Evolutionary conservation across 2,888 invertebrate species (phyloP).

Genomic region (Drosophila antonietae): DNA sequence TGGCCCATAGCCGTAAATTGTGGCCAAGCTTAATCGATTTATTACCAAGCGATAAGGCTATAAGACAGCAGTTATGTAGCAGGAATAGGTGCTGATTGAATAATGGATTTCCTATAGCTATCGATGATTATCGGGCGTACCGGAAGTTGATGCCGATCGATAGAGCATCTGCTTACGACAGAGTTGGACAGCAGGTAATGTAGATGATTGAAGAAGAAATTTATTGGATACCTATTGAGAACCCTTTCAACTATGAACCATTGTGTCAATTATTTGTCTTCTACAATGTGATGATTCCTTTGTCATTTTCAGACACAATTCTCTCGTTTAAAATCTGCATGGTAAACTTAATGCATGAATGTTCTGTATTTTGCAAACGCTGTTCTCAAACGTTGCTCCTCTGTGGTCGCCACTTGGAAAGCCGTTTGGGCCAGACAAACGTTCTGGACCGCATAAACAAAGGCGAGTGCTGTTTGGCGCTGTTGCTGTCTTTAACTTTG

Average conservation of each 20-base stretch:
- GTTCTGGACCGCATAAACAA: constrained; percentile 64
- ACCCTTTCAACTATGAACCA: neutral
- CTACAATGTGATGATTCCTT: constrained; percentile 17
- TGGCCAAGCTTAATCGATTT: constrained; percentile 46
- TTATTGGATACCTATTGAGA: too few species aligned
- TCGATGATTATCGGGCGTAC: neutral
- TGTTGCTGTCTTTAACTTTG: constrained; percentile 77
- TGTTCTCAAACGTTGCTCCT: neutral
- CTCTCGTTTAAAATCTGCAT: constrained; percentile 56
- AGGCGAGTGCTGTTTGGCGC: constrained; percentile 59
- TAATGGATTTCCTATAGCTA: neutral
- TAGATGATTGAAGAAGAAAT: neutral
- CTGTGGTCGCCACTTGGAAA: constrained; percentile 1
- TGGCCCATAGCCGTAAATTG: constrained; percentile 25
- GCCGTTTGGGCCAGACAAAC: constrained; percentile 41
- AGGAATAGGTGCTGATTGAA: neutral
- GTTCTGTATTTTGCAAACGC: constrained; percentile 9
- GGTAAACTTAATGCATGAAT: constrained; percentile 50
- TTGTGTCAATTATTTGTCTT: neutral
- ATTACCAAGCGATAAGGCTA: constrained; percentile 16
- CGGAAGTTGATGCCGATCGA: neutral
- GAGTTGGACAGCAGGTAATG: too few species aligned
- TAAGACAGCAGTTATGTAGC: neutral
- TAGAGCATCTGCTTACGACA: too few species aligned
- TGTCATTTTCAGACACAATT: constrained; percentile 33